Evolutionary conservation across 2,113 vertebrate species (phyloP), one percentile per base, ranked within the genome.

Genomic region (Cygnus buccinator): DNA sequence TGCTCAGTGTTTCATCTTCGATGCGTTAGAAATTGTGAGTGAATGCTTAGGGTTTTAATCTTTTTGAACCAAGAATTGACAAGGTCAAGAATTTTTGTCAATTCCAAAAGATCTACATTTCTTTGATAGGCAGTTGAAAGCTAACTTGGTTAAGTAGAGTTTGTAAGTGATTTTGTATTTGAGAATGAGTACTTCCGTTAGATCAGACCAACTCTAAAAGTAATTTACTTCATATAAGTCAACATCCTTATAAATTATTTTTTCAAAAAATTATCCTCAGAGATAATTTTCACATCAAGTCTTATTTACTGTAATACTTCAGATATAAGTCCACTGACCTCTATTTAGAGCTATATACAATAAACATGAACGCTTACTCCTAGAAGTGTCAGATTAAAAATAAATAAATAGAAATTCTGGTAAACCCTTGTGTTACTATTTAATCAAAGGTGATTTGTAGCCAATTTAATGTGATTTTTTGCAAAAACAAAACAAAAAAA

Each of bases 321-420:
- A 73, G 17, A 22, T 79, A 26, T 18, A 5, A 2, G 3, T 57
- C 33, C 20, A 37, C 17, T 1, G 1, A 7, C 20, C 6, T 55
- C 18, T 62, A 41, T 66, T 84, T 1, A 50, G 14, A 39, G 4
- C n/a, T 22, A 13, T 35, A 21, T 31, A 10, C 66, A 63, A 72
- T 9, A 89, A 89, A 41, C 74, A 74, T 21, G 16, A 35, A 20
- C 3, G 14, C 39, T 44, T 79, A 37, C 6, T 67, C 48, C 18
- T 11, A 8, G 35, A 72, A 59, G 9, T 43, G 1, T 28, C 9
- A 61, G 26, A 28, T 18, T 26, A 44, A 73, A 58, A 73, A 31
- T 29, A 11, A 14, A 22, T 41, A 17, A 9, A 17, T 43, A n/a
- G 31, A 80, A 65, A 46, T 73, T 81, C 5, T 59, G 4, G 11